Base-by-base conservation (phyloP, 1,140 invertebrate genomes). In the Sycobia sp. region DNA sequence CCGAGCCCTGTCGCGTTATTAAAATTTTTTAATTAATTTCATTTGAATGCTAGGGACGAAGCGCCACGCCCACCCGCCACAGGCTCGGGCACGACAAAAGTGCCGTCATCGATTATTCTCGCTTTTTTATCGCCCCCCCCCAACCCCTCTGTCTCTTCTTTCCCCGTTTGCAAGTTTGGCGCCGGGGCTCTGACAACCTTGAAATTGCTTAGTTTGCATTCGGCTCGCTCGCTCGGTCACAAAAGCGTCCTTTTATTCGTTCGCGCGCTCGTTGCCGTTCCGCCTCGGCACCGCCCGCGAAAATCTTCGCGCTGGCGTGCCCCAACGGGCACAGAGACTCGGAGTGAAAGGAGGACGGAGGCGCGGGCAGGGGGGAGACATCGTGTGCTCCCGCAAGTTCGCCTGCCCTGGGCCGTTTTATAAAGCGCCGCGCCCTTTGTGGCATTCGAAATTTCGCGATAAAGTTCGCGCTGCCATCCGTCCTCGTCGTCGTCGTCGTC, bases 151-250 rank as follows among this genome's bases (percentile, higher is more conserved):
- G 13, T 4, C 23, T 27, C 27, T 25, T 38, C 36, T 53, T 38
- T 53, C 36, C 8, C 46, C 8, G 27, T 11, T 29, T 3, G 25
- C 4, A 16, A 29, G 10, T 20, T 25, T 25, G 18, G 9, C 22
- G 20, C 32, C 16, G n/a, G 16, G 23, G n/a, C n/a, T n/a, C 13
- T 56, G 62, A 57, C 46, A 57, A 51, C 62, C 46, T 63, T 57
- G 53, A 56, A 57, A 63, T 57, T 63, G 62, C 54, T 57, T 51
- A 51, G 23, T 57, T 63, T 63, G 54, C 54, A 63, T 57, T 63
- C 54, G 44, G 27, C 36, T n/a, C 23, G 23, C 25, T 4, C n/a
- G 14, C 20, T 10, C 23, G 14, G n/a, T n/a, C 23, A 34, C 25
- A 49, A 60, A 60, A 51, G 47, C 36, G 22, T 23, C 23, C 9